Conservation (phyloP, 2,113 vertebrate genomes). For the Sceloporus tristichus region DNA sequence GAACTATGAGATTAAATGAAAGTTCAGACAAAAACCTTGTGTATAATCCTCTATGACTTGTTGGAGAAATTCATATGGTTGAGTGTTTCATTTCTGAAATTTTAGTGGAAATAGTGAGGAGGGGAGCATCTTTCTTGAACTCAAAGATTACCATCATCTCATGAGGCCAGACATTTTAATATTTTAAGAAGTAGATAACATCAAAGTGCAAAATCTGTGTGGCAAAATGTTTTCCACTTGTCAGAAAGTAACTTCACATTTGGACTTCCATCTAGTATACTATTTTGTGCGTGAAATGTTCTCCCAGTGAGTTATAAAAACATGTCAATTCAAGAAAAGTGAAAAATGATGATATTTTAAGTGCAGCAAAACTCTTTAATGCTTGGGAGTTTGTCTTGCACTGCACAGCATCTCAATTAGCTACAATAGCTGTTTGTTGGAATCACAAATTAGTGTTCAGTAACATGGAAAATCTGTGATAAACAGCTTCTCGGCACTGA, state of each 20-base stretch:
- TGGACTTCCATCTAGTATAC: not conserved
- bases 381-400: constrained; percentile 30
- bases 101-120: not conserved
- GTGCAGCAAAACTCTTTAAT: constrained; percentile 41
- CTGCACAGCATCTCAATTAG: constrained; percentile 26
- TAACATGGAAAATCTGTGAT: constrained; percentile 50
- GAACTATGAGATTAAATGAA: not conserved
- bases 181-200: not conserved
- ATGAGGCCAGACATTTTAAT: not conserved
- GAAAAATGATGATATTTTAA: constrained; percentile 36
- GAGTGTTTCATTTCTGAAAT: not conserved
- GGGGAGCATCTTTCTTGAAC: not conserved
- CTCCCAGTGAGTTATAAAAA: constrained; percentile 35
- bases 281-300: not conserved
- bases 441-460: constrained; percentile 54
- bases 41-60: not conserved
- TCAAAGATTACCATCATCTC: not conserved
- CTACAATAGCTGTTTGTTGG: constrained; percentile 40
- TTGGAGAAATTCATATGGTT: not conserved
- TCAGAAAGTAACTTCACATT: not conserved
- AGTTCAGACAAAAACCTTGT: not conserved
- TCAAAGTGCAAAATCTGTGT: not conserved
- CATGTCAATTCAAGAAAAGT: constrained; percentile 23
- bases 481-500: constrained; percentile 55
- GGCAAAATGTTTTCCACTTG: not conserved